Percentiles rank a stretch among this genome's conserved stretches.
Evolutionary conservation across 2,888 invertebrate species (phyloP).

Genomic region (Dioctria rufipes): DNA sequence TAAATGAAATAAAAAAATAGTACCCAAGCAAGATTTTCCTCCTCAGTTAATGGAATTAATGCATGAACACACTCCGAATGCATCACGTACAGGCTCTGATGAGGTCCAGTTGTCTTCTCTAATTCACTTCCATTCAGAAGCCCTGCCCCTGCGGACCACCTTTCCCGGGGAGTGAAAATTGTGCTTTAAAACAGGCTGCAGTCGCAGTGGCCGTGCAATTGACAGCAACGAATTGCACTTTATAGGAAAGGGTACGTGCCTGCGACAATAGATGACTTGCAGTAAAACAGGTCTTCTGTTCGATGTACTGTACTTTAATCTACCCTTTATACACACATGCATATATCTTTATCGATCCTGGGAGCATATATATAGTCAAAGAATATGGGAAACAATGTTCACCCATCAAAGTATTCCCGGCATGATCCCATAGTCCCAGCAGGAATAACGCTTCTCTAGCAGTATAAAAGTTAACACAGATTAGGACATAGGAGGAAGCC

Average conservation of each 20-base stretch:
- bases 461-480: slow-evolving; percentile 27
- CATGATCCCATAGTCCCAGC: background rate
- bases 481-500: background rate
- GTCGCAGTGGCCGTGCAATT: slow-evolving; percentile 21
- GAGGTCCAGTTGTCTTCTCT: slow-evolving; percentile 43
- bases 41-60: slow-evolving; percentile 43
- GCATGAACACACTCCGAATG: slow-evolving; percentile 40
- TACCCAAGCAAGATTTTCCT: background rate
- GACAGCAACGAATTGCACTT: slow-evolving; percentile 36
- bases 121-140: slow-evolving; percentile 43
- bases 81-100: slow-evolving; percentile 29
- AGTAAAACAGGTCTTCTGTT: slow-evolving; percentile 8
- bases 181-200: slow-evolving; percentile 19
- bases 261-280: slow-evolving; percentile 36
- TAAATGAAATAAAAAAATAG: background rate
- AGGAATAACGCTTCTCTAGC: slow-evolving; percentile 12
- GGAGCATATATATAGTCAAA: background rate
- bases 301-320: too few relatives aligned
- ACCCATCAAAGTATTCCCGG: slow-evolving; percentile 10
- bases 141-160: background rate
- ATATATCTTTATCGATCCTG: too few relatives aligned
- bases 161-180: background rate
- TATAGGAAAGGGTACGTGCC: slow-evolving; percentile 18
- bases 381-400: slow-evolving; percentile 30
- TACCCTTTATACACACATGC: too few relatives aligned